Evolutionary conservation across 1,140 invertebrate genomes (phyloP).

Genomic region (Eriocheir sinensis): DNA sequence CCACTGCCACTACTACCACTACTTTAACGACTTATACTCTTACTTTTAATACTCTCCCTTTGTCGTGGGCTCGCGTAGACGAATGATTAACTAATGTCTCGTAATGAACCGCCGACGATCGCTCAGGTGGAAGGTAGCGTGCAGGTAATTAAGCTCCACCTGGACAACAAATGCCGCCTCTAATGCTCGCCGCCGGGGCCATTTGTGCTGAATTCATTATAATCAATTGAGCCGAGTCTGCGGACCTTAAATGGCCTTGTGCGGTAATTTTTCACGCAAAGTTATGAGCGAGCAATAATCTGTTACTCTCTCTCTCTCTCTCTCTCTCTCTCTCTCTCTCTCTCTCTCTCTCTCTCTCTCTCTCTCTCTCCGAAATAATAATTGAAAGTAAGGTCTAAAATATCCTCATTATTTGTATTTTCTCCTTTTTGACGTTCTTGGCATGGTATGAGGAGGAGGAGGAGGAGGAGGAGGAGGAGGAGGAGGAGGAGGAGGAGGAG

Average conservation of each 20-base stretch:
- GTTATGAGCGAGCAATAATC: not conserved
- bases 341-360: constrained; percentile 22
- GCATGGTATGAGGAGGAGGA: not conserved
- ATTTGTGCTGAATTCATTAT: not conserved
- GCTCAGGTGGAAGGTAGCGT: not conserved
- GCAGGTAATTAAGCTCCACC: no score
- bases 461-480: not conserved
- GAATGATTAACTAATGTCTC: not conserved
- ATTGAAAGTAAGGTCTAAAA: constrained; percentile 15
- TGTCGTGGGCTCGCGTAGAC: not conserved
- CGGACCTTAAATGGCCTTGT: not conserved
- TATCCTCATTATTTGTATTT: not conserved
- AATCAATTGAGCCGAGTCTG: not conserved
- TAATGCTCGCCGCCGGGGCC: not conserved
- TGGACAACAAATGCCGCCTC: not conserved
- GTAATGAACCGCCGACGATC: not conserved
- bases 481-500: not conserved
- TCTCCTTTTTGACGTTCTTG: constrained; percentile 7
- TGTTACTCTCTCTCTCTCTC: not conserved
- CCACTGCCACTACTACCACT: not conserved
- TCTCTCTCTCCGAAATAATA: not conserved
- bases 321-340: constrained; percentile 18
- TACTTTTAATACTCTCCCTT: not conserved
- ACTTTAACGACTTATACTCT: not conserved
- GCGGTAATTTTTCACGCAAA: not conserved